phyloP scores from a whole-genome alignment of 1,140 invertebrate genomes.

The Magallana ariakensis region DNA sequence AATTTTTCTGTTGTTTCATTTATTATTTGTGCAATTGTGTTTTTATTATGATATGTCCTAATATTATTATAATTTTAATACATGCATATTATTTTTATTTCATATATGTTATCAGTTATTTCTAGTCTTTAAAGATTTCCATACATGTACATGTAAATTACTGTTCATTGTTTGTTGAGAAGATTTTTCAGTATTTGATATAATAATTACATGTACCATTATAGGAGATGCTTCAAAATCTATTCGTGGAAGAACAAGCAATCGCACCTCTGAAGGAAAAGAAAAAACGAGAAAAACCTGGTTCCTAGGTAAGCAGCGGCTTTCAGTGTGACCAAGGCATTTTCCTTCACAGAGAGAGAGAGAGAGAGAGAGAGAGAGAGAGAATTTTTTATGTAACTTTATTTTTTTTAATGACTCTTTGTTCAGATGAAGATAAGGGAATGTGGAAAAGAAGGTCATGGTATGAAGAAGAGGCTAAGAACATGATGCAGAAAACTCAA shows the following conservation, averaged over 20 bases:
- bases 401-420: neutral
- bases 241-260: too few species aligned
- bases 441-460: conserved; percentile 19
- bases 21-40: too few species aligned
- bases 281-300: conserved; percentile 11
- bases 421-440: conserved; percentile 8
- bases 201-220: too few species aligned
- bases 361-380: neutral
- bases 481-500: conserved; percentile 25
- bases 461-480: conserved; percentile 29
- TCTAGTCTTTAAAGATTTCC: too few species aligned
- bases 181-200: too few species aligned
- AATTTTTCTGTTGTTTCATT: too few species aligned
- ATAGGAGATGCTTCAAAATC: neutral
- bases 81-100: too few species aligned
- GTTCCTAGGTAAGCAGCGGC: neutral
- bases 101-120: too few species aligned
- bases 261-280: neutral
- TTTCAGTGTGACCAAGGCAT: neutral
- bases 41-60: too few species aligned
- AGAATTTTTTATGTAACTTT: neutral
- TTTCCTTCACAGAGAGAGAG: neutral
- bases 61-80: too few species aligned
- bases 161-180: too few species aligned
- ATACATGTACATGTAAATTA: too few species aligned